Evolutionary conservation across 2,797 vertebrate species (phyloP).

Genomic region (Pteronotus mesoamericanus): DNA sequence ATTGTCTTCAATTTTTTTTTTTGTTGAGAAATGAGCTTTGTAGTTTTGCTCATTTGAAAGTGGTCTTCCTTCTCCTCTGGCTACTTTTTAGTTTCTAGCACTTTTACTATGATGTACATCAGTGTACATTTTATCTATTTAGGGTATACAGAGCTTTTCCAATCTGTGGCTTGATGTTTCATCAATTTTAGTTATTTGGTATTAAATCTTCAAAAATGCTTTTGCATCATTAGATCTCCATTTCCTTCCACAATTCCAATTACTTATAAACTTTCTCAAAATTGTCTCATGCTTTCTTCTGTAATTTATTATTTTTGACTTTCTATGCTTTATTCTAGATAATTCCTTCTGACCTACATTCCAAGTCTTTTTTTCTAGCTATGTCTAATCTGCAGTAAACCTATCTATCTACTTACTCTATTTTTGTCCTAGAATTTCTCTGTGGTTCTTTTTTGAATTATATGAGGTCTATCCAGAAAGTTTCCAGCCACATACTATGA

Average conservation of each 20-base stretch:
- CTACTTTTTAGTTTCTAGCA: not conserved
- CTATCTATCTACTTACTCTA: not conserved
- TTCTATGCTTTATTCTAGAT: not conserved
- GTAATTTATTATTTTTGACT: not conserved
- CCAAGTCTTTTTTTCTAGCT: not conserved
- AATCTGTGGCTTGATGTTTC: not conserved
- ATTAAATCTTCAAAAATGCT: not conserved
- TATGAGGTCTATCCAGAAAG: not conserved
- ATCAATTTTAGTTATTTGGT: not conserved
- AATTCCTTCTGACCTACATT: not conserved
- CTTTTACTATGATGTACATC: not conserved
- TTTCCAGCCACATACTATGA: not conserved
- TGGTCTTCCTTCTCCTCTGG: not conserved
- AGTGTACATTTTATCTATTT: not conserved
- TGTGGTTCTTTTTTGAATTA: not conserved
- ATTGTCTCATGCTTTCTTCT: not conserved
- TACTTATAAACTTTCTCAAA: not conserved
- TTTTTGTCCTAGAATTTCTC: slow-evolving; percentile 2
- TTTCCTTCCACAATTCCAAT: not conserved
- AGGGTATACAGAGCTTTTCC: not conserved
- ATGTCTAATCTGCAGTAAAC: not conserved
- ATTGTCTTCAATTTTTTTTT: not conserved
- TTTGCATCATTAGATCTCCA: not conserved
- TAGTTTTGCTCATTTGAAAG: not conserved
- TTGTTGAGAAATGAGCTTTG: not conserved